Evolutionary conservation across 30 jellyfish, hydroid and myxozoan species (phyloP), one percentile per base, ranked within the genome.

Genomic region (Turritopsis dohrnii): DNA sequence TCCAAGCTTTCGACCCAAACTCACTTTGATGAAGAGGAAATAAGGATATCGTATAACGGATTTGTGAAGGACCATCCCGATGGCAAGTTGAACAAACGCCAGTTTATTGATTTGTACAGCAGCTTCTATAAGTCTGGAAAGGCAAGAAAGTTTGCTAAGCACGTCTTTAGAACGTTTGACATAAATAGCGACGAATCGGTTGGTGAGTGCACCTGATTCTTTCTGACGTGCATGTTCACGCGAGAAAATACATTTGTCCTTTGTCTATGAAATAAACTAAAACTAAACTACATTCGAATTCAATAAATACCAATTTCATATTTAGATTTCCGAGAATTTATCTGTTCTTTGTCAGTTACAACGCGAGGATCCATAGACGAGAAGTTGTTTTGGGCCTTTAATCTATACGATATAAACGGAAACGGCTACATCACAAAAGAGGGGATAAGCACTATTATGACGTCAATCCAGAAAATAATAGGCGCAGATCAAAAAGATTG

Each of bases 161-260:
- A 94, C 72, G 99, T 94, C 60, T 94, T 94, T 71, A 83, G 99
- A 54, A 94, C 99, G 19, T 94, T 94, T 71, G 99, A 94, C 71
- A 77, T 73, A 29, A 94, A 94, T 82, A 87, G 85, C 30, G 99
- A 94, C 74, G 95, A 90, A 20, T 87, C 96, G 13, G 89, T 94
- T 31, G 99, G 99, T 89, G 79, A 21, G 98, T 41, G 8, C 21
- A 60, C 21, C 21, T 60, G 22, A 18, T 21, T 18, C 21, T 60
- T 60, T 60, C n/a, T n/a, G n/a, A n/a, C n/a, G n/a, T n/a, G n/a
- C n/a, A n/a, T n/a, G n/a, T n/a, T n/a, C n/a, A n/a, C n/a, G n/a
- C n/a, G n/a, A n/a, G n/a, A n/a, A n/a, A n/a, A n/a, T n/a, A n/a
- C n/a, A n/a, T n/a, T n/a, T n/a, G n/a, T n/a, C n/a, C n/a, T n/a